phyloP scores from a whole-genome alignment of 1,140 invertebrate genomes.

The Drosophila paulistorum region DNA sequence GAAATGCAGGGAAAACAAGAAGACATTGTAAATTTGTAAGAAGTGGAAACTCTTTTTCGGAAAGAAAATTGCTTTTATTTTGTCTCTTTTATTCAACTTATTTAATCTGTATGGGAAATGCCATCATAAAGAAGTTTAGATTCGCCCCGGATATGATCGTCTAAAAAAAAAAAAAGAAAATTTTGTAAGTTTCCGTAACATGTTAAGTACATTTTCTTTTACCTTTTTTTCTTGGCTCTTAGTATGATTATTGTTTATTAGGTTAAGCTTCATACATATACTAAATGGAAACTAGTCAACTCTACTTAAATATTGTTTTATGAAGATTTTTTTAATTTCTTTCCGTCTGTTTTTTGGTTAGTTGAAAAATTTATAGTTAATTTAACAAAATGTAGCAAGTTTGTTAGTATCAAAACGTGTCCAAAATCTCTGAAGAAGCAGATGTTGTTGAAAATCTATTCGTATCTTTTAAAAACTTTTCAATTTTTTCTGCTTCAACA shows the following conservation, averaged over 20 bases:
- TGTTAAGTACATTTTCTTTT: not conserved
- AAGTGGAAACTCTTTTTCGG: not conserved
- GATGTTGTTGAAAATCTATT: too few species aligned
- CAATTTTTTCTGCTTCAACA: too few species aligned
- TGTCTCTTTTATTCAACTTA: not conserved
- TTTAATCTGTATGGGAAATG: not conserved
- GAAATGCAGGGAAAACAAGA: slow-evolving; percentile 18
- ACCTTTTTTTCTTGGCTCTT: not conserved
- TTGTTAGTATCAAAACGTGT: too few species aligned
- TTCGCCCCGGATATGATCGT: not conserved
- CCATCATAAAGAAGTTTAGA: not conserved
- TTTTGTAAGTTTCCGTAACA: not conserved
- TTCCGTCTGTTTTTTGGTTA: too few species aligned
- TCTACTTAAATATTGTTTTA: too few species aligned
- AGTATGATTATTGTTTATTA: not conserved
- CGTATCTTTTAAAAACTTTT: too few species aligned
- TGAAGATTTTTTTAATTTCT: too few species aligned
- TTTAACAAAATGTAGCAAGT: too few species aligned
- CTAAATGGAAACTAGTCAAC: too few species aligned
- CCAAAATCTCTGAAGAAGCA: too few species aligned
- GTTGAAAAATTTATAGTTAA: too few species aligned
- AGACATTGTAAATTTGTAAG: not conserved
- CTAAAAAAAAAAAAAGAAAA: not conserved
- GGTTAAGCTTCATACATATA: not conserved
- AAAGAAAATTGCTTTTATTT: slow-evolving; percentile 2